These are phyloP conservation scores for Cryptomyrus ogoouensis DNA, from an alignment of 2,113 vertebrate genomes.

Conservation along the genomic window DNA sequence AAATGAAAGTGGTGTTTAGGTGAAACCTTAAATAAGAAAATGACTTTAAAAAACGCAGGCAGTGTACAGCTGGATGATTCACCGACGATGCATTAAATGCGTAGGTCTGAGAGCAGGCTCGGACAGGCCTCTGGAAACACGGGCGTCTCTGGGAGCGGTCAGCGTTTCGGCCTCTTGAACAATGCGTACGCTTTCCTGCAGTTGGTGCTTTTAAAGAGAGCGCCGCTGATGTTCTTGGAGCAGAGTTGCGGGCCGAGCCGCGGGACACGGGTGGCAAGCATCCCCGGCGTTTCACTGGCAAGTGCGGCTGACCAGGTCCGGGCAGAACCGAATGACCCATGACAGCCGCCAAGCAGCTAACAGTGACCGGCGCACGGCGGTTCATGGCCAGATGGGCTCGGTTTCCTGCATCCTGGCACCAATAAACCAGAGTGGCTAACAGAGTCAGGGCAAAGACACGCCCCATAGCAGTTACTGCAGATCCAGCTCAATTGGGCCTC, in stretches of 20 bases:
- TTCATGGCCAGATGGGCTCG: not conserved
- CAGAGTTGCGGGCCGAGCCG: not conserved
- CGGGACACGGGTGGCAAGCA: not conserved
- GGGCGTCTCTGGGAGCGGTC: not conserved
- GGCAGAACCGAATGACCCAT: not conserved
- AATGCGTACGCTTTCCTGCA: not conserved
- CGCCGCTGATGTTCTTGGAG: not conserved
- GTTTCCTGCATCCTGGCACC: not conserved
- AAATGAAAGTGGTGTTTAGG: not conserved
- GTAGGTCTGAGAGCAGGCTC: not conserved
- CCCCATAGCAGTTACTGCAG: not conserved
- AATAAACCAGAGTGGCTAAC: not conserved
- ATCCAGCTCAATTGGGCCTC: not conserved
- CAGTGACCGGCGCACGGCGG: not conserved
- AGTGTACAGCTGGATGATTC: not conserved
- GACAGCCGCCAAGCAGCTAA: not conserved
- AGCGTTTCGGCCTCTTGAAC: not conserved
- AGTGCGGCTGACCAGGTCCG: not conserved
- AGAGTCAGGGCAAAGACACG: not conserved
- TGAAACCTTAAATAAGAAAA: not conserved
- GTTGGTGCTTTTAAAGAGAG: not conserved
- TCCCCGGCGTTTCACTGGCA: not conserved
- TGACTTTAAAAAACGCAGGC: not conserved
- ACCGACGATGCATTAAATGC: not conserved
- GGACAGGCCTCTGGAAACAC: not conserved